Evolutionary conservation across 2,888 invertebrate species (phyloP).

Genomic region (Bibio marci): DNA sequence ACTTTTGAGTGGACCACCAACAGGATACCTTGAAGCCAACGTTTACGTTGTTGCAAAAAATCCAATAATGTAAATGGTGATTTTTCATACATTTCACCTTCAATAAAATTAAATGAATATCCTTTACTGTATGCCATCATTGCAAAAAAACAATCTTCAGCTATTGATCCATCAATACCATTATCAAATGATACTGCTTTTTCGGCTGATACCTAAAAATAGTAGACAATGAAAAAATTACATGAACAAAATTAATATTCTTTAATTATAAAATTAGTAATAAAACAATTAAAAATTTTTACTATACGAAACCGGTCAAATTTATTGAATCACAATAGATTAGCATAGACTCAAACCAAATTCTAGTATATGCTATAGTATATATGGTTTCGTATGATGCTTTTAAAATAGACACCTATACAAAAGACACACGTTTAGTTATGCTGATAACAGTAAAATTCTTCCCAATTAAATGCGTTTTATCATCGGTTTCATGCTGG

Average conservation of each 20-base stretch:
- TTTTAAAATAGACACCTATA: too few species aligned
- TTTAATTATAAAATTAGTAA: too few species aligned
- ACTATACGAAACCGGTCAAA: too few species aligned
- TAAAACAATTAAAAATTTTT: not conserved
- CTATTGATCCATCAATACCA: conserved; percentile 91
- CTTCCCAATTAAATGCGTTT: too few species aligned
- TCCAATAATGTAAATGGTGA: conserved; percentile 91
- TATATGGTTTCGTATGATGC: too few species aligned
- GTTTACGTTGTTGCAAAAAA: conserved; percentile 87
- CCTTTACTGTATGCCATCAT: conserved; percentile 88
- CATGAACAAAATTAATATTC: not conserved
- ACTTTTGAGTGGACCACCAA: conserved; percentile 74
- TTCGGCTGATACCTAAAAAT: conserved; percentile 70
- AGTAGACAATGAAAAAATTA: conserved; percentile 4
- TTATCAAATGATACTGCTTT: conserved; percentile 87
- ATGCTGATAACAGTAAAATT: too few species aligned
- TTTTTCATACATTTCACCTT: conserved; percentile 99
- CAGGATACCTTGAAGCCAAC: conserved; percentile 88
- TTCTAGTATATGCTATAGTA: too few species aligned
- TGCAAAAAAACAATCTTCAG: conserved; percentile 93
- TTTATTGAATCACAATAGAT: too few species aligned
- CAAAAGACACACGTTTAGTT: too few species aligned
- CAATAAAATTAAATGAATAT: conserved; percentile 86
- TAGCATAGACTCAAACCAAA: too few species aligned
- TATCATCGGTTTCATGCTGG: too few species aligned